These are phyloP conservation scores for Misgurnus anguillicaudatus DNA, from an alignment of 2,113 vertebrate species.

Conservation along the genomic window DNA sequence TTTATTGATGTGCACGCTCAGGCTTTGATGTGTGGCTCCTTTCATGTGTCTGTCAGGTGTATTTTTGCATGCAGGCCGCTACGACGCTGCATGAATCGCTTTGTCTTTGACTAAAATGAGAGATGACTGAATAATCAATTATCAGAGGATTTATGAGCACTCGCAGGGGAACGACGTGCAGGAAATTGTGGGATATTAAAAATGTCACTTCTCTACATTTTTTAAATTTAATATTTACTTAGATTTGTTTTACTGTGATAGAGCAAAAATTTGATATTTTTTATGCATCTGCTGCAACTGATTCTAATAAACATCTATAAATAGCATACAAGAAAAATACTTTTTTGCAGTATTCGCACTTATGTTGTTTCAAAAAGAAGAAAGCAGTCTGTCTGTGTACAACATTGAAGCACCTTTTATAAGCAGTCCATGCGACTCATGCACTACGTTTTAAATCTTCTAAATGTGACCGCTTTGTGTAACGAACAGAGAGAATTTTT, in stretches of 20 bases:
- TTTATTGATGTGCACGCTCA: slow-evolving; percentile 27
- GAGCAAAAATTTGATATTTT: background rate
- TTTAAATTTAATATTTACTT: background rate
- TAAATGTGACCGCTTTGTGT: too few relatives aligned
- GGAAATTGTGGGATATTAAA: slow-evolving; percentile 4
- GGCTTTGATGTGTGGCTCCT: slow-evolving; percentile 52
- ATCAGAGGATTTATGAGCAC: slow-evolving; percentile 27
- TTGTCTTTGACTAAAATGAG: slow-evolving; percentile 24
- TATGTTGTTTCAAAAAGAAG: too few relatives aligned
- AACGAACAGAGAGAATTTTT: too few relatives aligned
- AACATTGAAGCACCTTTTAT: too few relatives aligned
- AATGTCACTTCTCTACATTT: background rate
- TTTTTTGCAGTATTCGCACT: too few relatives aligned
- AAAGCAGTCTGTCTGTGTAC: too few relatives aligned
- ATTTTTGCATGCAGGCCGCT: slow-evolving; percentile 49
- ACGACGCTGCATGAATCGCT: slow-evolving; percentile 5
- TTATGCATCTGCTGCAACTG: background rate
- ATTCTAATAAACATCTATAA: slow-evolving; percentile 2
- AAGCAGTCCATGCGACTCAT: too few relatives aligned
- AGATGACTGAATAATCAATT: slow-evolving; percentile 46
- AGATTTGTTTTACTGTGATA: slow-evolving; percentile 10
- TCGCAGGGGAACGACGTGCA: background rate
- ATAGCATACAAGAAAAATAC: too few relatives aligned
- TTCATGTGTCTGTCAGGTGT: slow-evolving; percentile 52
- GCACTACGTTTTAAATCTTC: too few relatives aligned